These are phyloP conservation scores for Calephelis virginiensis DNA, from an alignment of 1,140 invertebrate genomes.

Conservation along the genomic window DNA sequence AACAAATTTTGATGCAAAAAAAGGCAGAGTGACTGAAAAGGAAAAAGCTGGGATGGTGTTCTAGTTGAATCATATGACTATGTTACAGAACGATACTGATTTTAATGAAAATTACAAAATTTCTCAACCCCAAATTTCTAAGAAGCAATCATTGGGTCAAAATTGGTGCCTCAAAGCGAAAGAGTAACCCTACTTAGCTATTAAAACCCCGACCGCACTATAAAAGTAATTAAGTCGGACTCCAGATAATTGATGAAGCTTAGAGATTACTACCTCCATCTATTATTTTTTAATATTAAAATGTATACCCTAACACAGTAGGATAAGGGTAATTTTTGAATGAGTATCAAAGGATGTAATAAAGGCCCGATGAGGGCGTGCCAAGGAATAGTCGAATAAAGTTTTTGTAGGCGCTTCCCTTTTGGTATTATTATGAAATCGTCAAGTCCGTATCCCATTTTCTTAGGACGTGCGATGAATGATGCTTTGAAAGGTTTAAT, in stretches of 20 bases:
- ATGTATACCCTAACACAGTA: slow-evolving; percentile 31
- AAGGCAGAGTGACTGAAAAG: too few relatives aligned
- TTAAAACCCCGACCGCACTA: slow-evolving; percentile 62
- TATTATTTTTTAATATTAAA: slow-evolving; percentile 26
- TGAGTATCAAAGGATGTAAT: slow-evolving; percentile 34
- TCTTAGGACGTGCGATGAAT: slow-evolving; percentile 54
- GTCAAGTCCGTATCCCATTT: slow-evolving; percentile 58
- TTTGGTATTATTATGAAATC: slow-evolving; percentile 73
- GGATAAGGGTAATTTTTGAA: slow-evolving; percentile 33
- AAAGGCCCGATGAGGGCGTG: slow-evolving; percentile 52
- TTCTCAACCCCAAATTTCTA: slow-evolving; percentile 37
- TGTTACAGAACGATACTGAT: too few relatives aligned
- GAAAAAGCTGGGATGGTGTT: too few relatives aligned
- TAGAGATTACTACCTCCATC: slow-evolving; percentile 64
- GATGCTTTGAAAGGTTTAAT: slow-evolving; percentile 48
- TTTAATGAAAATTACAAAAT: neutral
- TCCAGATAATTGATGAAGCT: slow-evolving; percentile 76
- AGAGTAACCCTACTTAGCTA: slow-evolving; percentile 45
- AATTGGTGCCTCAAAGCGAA: slow-evolving; percentile 38
- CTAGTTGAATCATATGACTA: too few relatives aligned
- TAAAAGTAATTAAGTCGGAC: slow-evolving; percentile 75
- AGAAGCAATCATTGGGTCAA: slow-evolving; percentile 46
- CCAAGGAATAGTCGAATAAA: slow-evolving; percentile 44
- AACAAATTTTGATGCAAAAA: too few relatives aligned
- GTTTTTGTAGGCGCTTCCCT: slow-evolving; percentile 48